Evolutionary conservation across 2,888 invertebrate genomes (phyloP), one percentile per base, ranked within the genome.

Genomic region (Dendrolimus pini): DNA sequence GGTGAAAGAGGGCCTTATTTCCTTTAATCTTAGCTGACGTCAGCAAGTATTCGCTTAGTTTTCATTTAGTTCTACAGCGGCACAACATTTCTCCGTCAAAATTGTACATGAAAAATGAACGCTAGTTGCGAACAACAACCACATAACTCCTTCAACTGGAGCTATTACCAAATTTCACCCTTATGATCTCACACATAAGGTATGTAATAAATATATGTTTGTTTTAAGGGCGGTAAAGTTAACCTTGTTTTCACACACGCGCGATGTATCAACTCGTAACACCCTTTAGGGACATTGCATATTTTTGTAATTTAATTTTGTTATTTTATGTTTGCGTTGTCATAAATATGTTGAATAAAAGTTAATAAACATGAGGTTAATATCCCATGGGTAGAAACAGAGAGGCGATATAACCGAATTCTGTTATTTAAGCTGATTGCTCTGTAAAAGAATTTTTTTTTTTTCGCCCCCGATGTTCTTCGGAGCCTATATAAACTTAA

Each of bases 101-200:
- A 70, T 67, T 71, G 65, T 70, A 71, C 67, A 69, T 72, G 79
- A 80, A 78, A 78, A 78, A 80, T 79, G 77, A 77, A 73, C 70
- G 71, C 47, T 47, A 47, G 47, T 47, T 47, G 47, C 47, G 12
- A 47, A 47, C 47, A 47, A 30, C 30, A 30, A 30, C 30, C 30
- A 30, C 30, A 30, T 30, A 30, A 30, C 30, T 30, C 30, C 30
- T 30, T 30, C 30, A 30, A 30, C 30, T 30, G 3, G 6, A 3
- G 30, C 30, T 30, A 30, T 6, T 6, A 30, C 6, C 3, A 30
- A 30, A 47, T 47, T 7, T 47, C 9, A 47, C 9, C 47, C 47
- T 47, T 47, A 47, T 47, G 2, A 3, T 47, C 9, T 10, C 7
- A 3, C 2, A 47, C 9, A 47, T 47, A 47, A 12, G 6, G 47